A percentile compares a stretch with the other conserved stretches of the same genome.
Evolutionary conservation across 2,797 vertebrate species (phyloP).

Genomic region (Emys orbicularis): DNA sequence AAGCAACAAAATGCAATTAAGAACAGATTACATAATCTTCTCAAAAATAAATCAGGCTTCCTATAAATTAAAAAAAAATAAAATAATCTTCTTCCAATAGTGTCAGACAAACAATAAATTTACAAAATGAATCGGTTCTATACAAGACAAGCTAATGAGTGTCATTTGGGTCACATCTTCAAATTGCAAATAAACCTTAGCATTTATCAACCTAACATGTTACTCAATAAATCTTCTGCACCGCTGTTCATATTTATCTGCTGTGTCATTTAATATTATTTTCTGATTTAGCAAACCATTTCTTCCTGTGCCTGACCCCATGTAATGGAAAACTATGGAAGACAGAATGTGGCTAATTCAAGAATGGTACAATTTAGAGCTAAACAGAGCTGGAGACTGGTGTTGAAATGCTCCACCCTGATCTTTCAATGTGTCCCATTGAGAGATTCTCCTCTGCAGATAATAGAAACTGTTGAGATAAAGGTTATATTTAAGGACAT

Average conservation of each 20-base stretch:
- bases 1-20: constrained; percentile 68
- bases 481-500: constrained; percentile 37
- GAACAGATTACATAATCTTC: constrained; percentile 64
- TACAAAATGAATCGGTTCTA: constrained; percentile 75
- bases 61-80: constrained; percentile 65
- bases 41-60: constrained; percentile 75
- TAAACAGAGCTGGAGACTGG: constrained; percentile 46
- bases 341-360: constrained; percentile 69
- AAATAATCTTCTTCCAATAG: constrained; percentile 61
- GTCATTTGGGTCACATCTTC: constrained; percentile 80
- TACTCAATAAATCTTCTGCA: constrained; percentile 79
- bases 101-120: constrained; percentile 77
- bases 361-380: constrained; percentile 62
- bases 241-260: constrained; percentile 72
- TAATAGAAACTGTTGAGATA: not conserved
- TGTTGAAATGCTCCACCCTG: not conserved
- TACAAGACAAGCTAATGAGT: constrained; percentile 79
- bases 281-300: constrained; percentile 75
- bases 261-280: constrained; percentile 67
- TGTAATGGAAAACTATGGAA: constrained; percentile 67
- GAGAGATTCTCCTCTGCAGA: not conserved
- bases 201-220: constrained; percentile 80
- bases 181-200: constrained; percentile 84
- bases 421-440: constrained; percentile 29
- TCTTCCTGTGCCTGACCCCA: constrained; percentile 71